These are phyloP conservation scores for Dynastes tityus DNA, from an alignment of 2,888 invertebrate genomes.

Conservation along the genomic window DNA sequence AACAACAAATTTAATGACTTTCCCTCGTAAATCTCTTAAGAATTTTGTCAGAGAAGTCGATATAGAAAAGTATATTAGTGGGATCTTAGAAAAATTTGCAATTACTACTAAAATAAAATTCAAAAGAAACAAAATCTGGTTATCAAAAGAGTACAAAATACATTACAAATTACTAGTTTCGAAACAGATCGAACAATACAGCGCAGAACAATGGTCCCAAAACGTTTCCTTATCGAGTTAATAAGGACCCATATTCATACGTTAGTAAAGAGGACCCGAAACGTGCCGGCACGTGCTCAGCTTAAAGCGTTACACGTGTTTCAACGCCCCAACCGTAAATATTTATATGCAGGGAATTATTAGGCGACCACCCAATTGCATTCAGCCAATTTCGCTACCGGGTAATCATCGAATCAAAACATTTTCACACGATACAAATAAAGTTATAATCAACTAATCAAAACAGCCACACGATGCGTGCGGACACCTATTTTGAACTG, in stretches of 20 bases:
- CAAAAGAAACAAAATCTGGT: too few species aligned
- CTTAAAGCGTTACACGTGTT: conserved; percentile 11
- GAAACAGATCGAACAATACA: too few species aligned
- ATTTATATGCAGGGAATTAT: conserved; percentile 61
- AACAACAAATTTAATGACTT: too few species aligned
- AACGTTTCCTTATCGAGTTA: conserved; percentile 54
- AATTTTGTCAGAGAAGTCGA: too few species aligned
- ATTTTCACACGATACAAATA: conserved; percentile 54
- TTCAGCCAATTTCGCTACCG: conserved; percentile 59
- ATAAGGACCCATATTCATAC: conserved; percentile 57
- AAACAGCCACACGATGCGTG: conserved; percentile 41
- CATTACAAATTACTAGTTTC: too few species aligned
- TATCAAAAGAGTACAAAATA: too few species aligned
- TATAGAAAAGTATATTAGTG: too few species aligned
- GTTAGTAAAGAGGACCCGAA: conserved; percentile 36
- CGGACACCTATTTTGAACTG: not conserved
- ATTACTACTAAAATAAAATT: too few species aligned
- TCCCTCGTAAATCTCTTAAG: too few species aligned
- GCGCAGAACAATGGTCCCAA: not conserved
- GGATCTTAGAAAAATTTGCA: too few species aligned
- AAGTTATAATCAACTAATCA: conserved; percentile 56
- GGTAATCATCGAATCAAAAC: conserved; percentile 60
- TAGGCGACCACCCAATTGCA: conserved; percentile 54
- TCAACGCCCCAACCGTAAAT: conserved; percentile 53
- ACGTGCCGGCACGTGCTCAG: conserved; percentile 52